phyloP scores from a whole-genome alignment of 2,113 vertebrate genomes.

The Aegypius monachus region DNA sequence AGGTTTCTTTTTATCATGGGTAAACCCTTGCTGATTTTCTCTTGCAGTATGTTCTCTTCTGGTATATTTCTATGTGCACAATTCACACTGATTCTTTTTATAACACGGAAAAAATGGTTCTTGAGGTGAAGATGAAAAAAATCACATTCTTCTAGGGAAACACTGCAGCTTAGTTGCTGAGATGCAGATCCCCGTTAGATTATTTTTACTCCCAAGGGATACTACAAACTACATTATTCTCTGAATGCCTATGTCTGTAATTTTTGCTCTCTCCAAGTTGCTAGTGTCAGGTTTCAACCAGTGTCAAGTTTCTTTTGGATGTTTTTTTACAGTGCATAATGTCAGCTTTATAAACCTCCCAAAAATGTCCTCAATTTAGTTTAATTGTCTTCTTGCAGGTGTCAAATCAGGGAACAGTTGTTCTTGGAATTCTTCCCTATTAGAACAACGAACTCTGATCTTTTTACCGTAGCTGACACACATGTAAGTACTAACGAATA shows the following conservation, averaged over 20 bases:
- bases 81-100: neutral
- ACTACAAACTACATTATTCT: neutral
- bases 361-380: slow-evolving; percentile 8
- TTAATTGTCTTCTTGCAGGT: slow-evolving; percentile 54
- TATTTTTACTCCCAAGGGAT: neutral
- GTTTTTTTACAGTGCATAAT: neutral
- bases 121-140: neutral
- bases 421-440: slow-evolving; percentile 6
- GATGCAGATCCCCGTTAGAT: neutral
- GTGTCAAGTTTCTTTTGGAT: neutral
- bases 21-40: neutral
- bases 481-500: neutral
- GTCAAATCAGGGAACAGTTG: slow-evolving; percentile 9
- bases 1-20: neutral
- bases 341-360: slow-evolving; percentile 21
- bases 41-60: neutral
- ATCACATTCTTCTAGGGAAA: neutral
- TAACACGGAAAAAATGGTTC: neutral
- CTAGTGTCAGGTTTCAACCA: neutral
- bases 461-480: neutral
- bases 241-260: neutral
- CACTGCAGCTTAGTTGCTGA: neutral
- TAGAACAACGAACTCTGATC: neutral
- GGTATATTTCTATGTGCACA: neutral
- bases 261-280: neutral